These are phyloP conservation scores for Gnatocerus cornutus DNA, from an alignment of 2,888 invertebrate genomes.

Conservation along the genomic window DNA sequence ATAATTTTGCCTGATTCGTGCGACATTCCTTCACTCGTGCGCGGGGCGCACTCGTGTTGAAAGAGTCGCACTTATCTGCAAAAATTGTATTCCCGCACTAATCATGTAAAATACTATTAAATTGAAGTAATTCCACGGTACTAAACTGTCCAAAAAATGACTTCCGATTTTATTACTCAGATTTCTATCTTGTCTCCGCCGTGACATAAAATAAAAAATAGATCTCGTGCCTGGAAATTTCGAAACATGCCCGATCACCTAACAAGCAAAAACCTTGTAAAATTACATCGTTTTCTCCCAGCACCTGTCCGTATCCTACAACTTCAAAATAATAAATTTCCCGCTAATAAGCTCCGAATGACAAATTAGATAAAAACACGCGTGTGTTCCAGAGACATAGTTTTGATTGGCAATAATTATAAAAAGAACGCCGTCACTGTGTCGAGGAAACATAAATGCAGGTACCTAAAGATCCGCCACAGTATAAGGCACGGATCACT, in stretches of 20 bases:
- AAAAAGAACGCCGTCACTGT: conserved; percentile 26
- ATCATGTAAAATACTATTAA: too few species aligned
- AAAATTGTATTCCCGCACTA: too few species aligned
- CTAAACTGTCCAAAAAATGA: too few species aligned
- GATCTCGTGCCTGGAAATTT: background rate
- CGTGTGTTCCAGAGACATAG: conserved; percentile 13
- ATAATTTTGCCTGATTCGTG: too few species aligned
- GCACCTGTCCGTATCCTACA: conserved; percentile 32
- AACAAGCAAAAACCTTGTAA: conserved; percentile 14
- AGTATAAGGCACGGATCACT: conserved; percentile 33
- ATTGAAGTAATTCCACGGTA: too few species aligned
- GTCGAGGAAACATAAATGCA: conserved; percentile 26
- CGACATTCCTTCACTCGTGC: too few species aligned
- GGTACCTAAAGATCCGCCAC: conserved; percentile 37
- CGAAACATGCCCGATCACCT: background rate
- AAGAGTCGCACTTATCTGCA: too few species aligned
- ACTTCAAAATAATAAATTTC: conserved; percentile 33
- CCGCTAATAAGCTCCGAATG: conserved; percentile 20
- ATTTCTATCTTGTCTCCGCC: too few species aligned
- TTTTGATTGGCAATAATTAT: conserved; percentile 27
- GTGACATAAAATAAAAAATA: background rate
- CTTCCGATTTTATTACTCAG: too few species aligned
- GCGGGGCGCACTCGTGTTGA: too few species aligned
- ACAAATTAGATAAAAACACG: conserved; percentile 23
- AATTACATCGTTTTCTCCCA: conserved; percentile 6